Evolutionary conservation across 2,888 invertebrate genomes (phyloP).

Genomic region (Criorhina ranunculi): DNA sequence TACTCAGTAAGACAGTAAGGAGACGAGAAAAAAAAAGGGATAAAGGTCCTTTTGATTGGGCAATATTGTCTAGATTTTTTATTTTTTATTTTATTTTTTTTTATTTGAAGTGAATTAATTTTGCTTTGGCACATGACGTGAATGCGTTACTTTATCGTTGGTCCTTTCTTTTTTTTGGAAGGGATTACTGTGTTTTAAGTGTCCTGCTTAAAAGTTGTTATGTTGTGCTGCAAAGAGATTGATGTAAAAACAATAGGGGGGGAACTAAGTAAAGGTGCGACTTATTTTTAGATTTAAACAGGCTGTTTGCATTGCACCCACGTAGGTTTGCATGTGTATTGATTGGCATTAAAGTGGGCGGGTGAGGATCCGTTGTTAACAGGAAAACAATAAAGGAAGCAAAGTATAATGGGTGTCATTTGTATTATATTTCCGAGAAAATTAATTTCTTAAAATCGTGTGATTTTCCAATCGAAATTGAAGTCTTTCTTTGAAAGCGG

Average conservation of each 20-base stretch:
- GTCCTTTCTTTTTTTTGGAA: constrained; percentile 12
- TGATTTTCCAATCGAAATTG: too few relatives aligned
- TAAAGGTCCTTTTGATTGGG: constrained; percentile 28
- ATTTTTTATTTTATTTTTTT: constrained; percentile 16
- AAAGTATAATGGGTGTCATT: neutral
- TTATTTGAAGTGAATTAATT: constrained; percentile 47
- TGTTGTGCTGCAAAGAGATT: neutral
- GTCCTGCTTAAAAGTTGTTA: constrained; percentile 10
- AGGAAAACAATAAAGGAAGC: neutral
- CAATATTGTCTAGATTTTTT: constrained; percentile 32
- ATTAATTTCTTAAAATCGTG: too few relatives aligned
- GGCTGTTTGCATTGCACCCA: constrained; percentile 30
- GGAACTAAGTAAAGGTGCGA: neutral
- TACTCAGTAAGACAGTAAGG: constrained; percentile 40
- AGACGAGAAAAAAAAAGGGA: constrained; percentile 20
- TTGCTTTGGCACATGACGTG: constrained; percentile 47
- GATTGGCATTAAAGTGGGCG: constrained; percentile 15
- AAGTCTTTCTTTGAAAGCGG: too few relatives aligned
- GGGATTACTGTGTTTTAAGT: constrained; percentile 35
- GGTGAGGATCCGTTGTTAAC: too few relatives aligned
- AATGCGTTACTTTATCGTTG: constrained; percentile 15
- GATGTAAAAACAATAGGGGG: constrained; percentile 2
- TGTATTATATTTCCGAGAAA: too few relatives aligned
- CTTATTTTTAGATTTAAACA: constrained; percentile 5
- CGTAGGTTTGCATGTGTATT: constrained; percentile 22